A percentile compares a stretch with the other conserved stretches of the same genome.
These are phyloP conservation scores for Myiotriccus ornatus DNA, from an alignment of 2,797 vertebrate genomes.

Conservation along the genomic window DNA sequence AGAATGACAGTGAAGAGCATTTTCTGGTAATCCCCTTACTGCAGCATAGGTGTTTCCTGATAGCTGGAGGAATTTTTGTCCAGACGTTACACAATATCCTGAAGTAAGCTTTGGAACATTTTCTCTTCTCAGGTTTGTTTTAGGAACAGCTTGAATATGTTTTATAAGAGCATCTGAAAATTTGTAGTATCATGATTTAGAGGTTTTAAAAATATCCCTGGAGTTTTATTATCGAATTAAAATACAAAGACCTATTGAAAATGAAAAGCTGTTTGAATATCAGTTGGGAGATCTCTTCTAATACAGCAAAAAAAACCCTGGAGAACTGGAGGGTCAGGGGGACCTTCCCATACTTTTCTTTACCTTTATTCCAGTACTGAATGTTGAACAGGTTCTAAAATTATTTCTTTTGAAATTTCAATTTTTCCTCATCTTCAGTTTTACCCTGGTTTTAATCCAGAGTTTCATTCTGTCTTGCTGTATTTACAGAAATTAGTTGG, in stretches of 20 bases:
- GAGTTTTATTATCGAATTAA: not conserved
- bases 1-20: not conserved
- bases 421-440: not conserved
- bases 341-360: not conserved
- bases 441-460: not conserved
- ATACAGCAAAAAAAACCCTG: not conserved
- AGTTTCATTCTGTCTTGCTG: not conserved
- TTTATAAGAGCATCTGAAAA: slow-evolving; percentile 26
- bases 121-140: slow-evolving; percentile 10
- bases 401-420: not conserved
- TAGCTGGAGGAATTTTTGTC: not conserved
- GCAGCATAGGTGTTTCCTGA: not conserved
- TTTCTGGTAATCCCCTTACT: not conserved
- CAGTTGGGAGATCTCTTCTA: not conserved
- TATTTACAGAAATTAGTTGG: not conserved
- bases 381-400: not conserved
- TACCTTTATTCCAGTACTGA: not conserved
- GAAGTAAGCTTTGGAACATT: not conserved
- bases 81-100: slow-evolving; percentile 11
- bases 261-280: not conserved
- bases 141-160: slow-evolving; percentile 20
- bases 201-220: not conserved
- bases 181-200: not conserved
- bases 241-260: not conserved
- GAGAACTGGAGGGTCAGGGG: not conserved